Evolutionary conservation across 2,888 invertebrate genomes (phyloP), one percentile per base, ranked within the genome.

Genomic region (Andrena bicolor): DNA sequence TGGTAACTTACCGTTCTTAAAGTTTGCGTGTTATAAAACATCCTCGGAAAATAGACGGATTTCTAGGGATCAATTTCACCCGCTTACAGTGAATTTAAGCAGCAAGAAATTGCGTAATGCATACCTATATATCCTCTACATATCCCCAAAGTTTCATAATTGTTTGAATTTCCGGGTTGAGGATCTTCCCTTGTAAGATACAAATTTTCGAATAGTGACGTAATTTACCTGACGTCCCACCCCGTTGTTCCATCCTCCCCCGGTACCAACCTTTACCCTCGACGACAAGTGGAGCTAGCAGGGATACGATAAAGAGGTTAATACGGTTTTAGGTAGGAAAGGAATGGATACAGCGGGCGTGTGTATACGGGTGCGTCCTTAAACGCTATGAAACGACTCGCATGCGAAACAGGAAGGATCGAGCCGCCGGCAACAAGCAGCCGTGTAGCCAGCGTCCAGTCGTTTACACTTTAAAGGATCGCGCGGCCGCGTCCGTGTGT

Each of bases 321-420:
- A 87, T 83, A 75, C 71, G 63, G 78, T 77, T 81, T 83, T 32
- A 74, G 69, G 58, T 35, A 41, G 79, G 51, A 60, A 78, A 82
- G 69, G 65, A 76, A 73, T 48, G 82, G 76, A 82, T 73, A 76
- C 49, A 56, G 28, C n/a, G 32, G 48, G 30, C 23, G 53, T 61
- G 13, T 23, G 26, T 26, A 23, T 32, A 58, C 51, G 23, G 41
- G 16, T 49, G 56, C 51, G 53, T 61, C 65, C 74, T 80, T 82
- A 82, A 86, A 56, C 63, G 56, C 73, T 72, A 81, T 78, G 82
- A 80, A 86, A 68, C 60, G 65, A 61, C 75, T 79, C 76, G 79
- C 65, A 76, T 65, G 70, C 48, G 66, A 66, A 81, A 61, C 35
- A 56, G 28, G 66, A 77, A 56, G 72, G 41, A 58, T 69, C 66